These are phyloP conservation scores for Vollenhovia emeryi DNA, from an alignment of 1,140 invertebrate genomes.

Conservation along the genomic window DNA sequence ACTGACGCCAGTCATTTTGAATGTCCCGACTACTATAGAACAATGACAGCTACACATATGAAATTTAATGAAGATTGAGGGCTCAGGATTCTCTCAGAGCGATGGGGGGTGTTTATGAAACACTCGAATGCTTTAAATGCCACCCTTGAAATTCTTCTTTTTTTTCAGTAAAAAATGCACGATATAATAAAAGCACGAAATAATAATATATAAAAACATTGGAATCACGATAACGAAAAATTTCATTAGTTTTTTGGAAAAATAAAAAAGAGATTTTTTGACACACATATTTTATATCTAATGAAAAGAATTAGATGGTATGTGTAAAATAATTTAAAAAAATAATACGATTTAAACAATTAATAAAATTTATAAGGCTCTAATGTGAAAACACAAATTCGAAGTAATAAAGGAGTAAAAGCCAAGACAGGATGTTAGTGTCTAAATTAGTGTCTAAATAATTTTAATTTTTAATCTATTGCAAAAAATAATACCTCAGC, in stretches of 20 bases:
- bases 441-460: too few relatives aligned
- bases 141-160: neutral
- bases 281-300: neutral
- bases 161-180: neutral
- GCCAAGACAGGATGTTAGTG: too few relatives aligned
- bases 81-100: neutral
- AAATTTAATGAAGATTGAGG: conserved; percentile 15
- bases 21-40: neutral
- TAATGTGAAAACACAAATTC: too few relatives aligned
- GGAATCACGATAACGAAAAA: neutral
- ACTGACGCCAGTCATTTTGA: conserved; percentile 24
- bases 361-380: too few relatives aligned
- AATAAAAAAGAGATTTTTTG: neutral
- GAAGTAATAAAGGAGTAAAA: too few relatives aligned
- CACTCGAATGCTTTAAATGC: neutral
- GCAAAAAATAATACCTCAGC: too few relatives aligned
- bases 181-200: neutral
- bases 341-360: too few relatives aligned
- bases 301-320: neutral
- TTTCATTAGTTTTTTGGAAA: neutral
- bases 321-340: neutral
- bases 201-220: too few relatives aligned
- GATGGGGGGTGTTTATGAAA: neutral
- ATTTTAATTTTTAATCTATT: too few relatives aligned
- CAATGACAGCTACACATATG: neutral